Evolutionary conservation across 2,797 vertebrate species (phyloP).

Genomic region (Iguana delicatissima): DNA sequence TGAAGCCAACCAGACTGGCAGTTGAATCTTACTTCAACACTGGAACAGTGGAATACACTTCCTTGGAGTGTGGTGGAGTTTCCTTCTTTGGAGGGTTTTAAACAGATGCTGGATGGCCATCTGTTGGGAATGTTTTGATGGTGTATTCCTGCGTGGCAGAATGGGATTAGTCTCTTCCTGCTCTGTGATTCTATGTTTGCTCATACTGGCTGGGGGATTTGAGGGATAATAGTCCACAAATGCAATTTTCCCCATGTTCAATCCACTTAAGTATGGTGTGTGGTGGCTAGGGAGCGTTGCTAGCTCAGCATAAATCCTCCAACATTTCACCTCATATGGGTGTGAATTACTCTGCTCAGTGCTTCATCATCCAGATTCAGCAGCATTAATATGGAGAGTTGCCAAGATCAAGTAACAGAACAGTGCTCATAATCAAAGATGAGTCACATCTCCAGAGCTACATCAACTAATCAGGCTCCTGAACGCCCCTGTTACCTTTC

Average conservation of each 20-base stretch:
- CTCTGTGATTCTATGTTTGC: too few species aligned
- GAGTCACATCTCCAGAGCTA: background rate
- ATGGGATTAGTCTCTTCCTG: too few species aligned
- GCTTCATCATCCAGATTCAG: background rate
- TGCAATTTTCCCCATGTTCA: background rate
- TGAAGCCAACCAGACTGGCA: too few species aligned
- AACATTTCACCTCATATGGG: background rate
- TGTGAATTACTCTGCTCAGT: background rate
- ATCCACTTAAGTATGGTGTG: background rate
- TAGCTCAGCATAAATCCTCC: background rate
- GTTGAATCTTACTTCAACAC: too few species aligned
- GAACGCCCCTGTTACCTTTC: background rate
- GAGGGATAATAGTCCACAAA: background rate
- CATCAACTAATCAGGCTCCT: background rate
- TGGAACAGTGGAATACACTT: too few species aligned
- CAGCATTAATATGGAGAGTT: background rate
- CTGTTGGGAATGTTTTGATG: too few species aligned
- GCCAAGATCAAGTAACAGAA: background rate
- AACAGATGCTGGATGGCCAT: too few species aligned
- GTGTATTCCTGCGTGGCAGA: too few species aligned
- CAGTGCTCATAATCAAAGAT: background rate
- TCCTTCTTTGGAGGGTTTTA: too few species aligned
- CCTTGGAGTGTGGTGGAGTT: too few species aligned
- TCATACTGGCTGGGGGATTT: too few species aligned
- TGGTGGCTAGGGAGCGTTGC: background rate